phyloP scores from a whole-genome alignment of 2,888 invertebrate genomes.

The Pristionchus arcanus region DNA sequence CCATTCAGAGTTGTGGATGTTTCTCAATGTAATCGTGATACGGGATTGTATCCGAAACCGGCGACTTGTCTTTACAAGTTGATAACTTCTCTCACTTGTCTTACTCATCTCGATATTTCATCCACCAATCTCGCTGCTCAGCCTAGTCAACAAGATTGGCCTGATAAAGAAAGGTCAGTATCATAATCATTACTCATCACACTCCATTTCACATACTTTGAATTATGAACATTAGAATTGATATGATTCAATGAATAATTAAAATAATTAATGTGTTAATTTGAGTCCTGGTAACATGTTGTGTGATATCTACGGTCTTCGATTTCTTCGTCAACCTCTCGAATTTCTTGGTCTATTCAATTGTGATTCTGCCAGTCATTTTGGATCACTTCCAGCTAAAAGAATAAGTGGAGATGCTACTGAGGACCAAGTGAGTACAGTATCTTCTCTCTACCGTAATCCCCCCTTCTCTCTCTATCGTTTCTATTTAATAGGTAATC shows the following conservation, averaged over 20 bases:
- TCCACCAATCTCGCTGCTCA: conserved; percentile 93
- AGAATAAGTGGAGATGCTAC: conserved; percentile 69
- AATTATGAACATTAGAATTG: not conserved
- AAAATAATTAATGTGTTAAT: not conserved
- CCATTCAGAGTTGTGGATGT: conserved; percentile 88
- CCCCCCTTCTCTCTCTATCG: not conserved
- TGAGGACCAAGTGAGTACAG: conserved; percentile 64
- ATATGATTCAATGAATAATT: not conserved
- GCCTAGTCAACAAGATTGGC: conserved; percentile 83
- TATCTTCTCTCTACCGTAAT: not conserved
- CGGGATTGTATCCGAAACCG: conserved; percentile 87
- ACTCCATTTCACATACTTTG: conserved; percentile 51
- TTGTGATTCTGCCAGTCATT: conserved; percentile 91
- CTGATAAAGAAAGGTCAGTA: conserved; percentile 52
- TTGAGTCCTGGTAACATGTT: conserved; percentile 58
- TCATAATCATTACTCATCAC: not conserved
- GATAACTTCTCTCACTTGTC: conserved; percentile 86
- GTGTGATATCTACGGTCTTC: conserved; percentile 90
- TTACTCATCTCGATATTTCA: conserved; percentile 93
- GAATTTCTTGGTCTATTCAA: conserved; percentile 94
- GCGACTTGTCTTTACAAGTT: conserved; percentile 87
- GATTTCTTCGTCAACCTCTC: conserved; percentile 87
- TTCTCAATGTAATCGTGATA: conserved; percentile 84
- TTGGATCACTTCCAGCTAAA: conserved; percentile 91
- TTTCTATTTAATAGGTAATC: conserved; percentile 85